Evolutionary conservation across 2,113 vertebrate species (phyloP), one percentile per base, ranked within the genome.

Genomic region (Morone chrysops): DNA sequence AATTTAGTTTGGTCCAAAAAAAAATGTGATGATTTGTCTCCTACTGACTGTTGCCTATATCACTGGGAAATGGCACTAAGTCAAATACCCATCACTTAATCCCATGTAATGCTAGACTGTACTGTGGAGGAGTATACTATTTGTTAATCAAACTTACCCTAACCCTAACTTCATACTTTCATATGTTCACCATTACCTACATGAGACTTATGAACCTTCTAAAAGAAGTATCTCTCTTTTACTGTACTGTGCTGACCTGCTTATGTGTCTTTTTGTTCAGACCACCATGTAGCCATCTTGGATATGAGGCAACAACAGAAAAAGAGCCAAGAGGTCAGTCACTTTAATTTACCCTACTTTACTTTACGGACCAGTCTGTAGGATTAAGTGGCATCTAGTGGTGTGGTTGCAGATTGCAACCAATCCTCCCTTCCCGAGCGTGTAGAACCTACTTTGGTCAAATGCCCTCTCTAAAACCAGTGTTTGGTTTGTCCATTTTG

Each of bases 251-350:
- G 2, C 11, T 81, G n/a, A 85, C n/a, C 76, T 40, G 75, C 56
- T 84, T 13, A 53, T 87, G 11, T 80, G 7, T 83, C 36, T 72
- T 57, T 88, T 38, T 89, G 87, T 91, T 65, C 86, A 98, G 97
- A 96, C 75, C 84, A 93, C 89, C 94, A 95, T 74, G 75, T 94
- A 78, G 80, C 90, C 67, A 73, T 85, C 70, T 73, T 86, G 79
- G 95, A 90, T 92, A 85, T 89, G 84, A 94, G 90, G 80, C 94
- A 93, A 81, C 93, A 94, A 73, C 1, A 84, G 71, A 83, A 75
- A 66, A 94, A 93, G 75, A 90, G 87, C 75, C 91, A 90, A 13
- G 92, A 56, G 96, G 97, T 97, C 91, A 82, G 84, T 81, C 17
- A 16, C 54, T 81, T 62, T 36, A 6, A 22, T 65, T 16, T 76